Percentiles rank a stretch among this genome's conserved stretches.
These are phyloP conservation scores for Tipula lateralis DNA, from an alignment of 2,888 invertebrate genomes.

Conservation along the genomic window DNA sequence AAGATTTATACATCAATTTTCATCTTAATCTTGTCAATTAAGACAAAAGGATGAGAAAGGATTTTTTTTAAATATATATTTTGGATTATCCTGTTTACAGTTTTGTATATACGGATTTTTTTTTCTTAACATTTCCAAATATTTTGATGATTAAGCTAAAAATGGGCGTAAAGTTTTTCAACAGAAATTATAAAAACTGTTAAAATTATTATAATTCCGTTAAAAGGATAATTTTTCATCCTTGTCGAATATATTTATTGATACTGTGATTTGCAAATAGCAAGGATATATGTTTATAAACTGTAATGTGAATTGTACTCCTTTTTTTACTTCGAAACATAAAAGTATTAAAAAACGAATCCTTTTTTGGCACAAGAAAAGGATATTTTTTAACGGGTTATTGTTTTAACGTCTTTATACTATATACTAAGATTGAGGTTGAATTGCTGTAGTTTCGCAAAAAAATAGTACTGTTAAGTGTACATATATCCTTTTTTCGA, in stretches of 20 bases:
- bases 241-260: background rate
- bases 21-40: background rate
- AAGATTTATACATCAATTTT: background rate
- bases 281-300: background rate
- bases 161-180: background rate
- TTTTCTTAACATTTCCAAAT: background rate
- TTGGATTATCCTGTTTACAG: background rate
- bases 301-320: background rate
- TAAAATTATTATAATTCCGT: background rate
- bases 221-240: background rate
- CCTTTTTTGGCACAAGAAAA: background rate
- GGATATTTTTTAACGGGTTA: slow-evolving; percentile 3
- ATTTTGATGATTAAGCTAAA: background rate
- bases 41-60: background rate
- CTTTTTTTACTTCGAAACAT: background rate
- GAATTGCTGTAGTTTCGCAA: background rate
- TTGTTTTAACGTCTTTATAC: background rate
- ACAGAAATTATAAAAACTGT: background rate
- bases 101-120: background rate
- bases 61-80: background rate
- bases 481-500: background rate
- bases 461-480: background rate
- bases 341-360: background rate
- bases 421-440: background rate
- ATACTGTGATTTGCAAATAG: background rate